phyloP scores from a whole-genome alignment of 2,797 vertebrate genomes.

The Molossus molossus region DNA sequence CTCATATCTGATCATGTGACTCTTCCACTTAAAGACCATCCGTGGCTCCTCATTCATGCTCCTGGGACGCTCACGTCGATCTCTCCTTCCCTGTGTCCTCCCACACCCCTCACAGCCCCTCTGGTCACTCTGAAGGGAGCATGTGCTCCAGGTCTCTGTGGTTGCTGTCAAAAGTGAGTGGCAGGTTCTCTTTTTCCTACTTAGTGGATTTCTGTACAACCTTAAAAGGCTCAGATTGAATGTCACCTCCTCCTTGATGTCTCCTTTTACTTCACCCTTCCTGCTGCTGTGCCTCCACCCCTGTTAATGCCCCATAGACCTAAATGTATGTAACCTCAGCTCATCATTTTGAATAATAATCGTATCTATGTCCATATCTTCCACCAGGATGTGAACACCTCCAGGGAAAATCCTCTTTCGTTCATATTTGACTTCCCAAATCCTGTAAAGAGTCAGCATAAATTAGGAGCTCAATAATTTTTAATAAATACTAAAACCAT shows the following conservation, averaged over 20 bases:
- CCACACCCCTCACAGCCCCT: background rate
- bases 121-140: background rate
- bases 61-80: background rate
- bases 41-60: background rate
- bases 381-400: background rate
- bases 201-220: no score
- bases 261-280: background rate
- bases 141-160: background rate
- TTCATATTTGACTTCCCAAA: background rate
- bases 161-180: background rate
- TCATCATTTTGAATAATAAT: background rate
- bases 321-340: background rate
- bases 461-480: background rate
- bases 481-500: background rate
- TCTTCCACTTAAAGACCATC: background rate
- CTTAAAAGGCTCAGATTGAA: background rate
- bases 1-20: no score
- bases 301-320: fast-evolving
- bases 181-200: background rate
- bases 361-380: background rate
- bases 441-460: no score
- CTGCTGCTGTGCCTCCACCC: background rate
- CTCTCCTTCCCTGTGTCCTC: background rate
- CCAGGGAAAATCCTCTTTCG: background rate
- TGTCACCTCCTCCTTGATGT: background rate